These are phyloP conservation scores for Gobio occitaniae DNA, from an alignment of 2,797 vertebrate genomes.

Conservation along the genomic window DNA sequence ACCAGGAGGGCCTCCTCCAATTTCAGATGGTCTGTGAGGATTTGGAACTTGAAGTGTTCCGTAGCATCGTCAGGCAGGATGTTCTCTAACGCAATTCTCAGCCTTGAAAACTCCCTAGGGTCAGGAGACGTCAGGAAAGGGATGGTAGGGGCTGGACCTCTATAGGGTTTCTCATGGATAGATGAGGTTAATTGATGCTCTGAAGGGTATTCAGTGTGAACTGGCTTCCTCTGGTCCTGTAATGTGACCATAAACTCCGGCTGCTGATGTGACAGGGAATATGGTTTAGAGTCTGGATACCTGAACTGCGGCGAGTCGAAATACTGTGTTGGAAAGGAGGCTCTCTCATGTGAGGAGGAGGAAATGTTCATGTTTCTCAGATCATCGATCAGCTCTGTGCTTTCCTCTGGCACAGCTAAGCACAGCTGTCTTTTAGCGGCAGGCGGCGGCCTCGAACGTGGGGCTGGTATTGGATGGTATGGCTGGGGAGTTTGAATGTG, in stretches of 20 bases:
- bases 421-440: too few species aligned
- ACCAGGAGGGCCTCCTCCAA: slow-evolving; percentile 56
- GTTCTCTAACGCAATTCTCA: slow-evolving; percentile 31
- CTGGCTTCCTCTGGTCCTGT: background rate
- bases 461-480: too few species aligned
- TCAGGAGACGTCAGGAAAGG: background rate
- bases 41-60: background rate
- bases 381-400: too few species aligned
- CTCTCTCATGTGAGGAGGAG: too few species aligned
- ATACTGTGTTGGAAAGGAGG: too few species aligned
- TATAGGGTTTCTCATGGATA: background rate
- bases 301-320: too few species aligned
- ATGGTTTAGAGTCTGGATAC: background rate
- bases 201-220: background rate
- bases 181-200: background rate
- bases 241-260: background rate
- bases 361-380: too few species aligned
- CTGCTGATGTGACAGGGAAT: background rate
- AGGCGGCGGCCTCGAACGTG: too few species aligned
- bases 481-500: too few species aligned
- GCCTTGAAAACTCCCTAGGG: slow-evolving; percentile 10
- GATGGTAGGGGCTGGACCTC: background rate
- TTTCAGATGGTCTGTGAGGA: slow-evolving; percentile 19
- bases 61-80: background rate
- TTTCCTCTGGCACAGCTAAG: too few species aligned